phyloP scores from a whole-genome alignment of 2,797 vertebrate species.

The Micropoecilia bifurca region DNA sequence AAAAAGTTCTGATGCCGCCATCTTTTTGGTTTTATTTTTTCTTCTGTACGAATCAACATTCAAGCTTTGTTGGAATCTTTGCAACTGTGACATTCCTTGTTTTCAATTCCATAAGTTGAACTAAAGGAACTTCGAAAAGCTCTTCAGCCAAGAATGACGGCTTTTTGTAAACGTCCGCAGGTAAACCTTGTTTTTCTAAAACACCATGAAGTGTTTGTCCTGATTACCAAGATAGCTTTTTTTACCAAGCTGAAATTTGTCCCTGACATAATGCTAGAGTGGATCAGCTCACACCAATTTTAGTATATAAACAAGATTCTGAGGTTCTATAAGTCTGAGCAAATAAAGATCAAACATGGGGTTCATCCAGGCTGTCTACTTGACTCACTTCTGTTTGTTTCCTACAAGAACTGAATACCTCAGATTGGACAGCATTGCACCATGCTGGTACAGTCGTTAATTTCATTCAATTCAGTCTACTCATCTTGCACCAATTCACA shows the following conservation, averaged over 20 bases:
- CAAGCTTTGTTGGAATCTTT: constrained; percentile 12
- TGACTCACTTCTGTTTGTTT: not conserved
- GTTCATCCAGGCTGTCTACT: not conserved
- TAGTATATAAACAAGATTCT: not conserved
- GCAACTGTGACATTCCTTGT: constrained; percentile 3
- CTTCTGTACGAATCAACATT: constrained; percentile 44
- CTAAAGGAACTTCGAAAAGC: not conserved
- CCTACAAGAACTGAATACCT: not conserved
- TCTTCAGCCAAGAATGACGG: not conserved
- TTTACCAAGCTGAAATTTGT: not conserved
- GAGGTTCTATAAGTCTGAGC: not conserved
- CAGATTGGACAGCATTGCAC: not conserved
- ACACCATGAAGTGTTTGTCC: not conserved
- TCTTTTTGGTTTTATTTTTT: constrained; percentile 8
- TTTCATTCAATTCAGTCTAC: too few species aligned
- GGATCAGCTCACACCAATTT: not conserved
- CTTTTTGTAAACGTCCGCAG: not conserved
- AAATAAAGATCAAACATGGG: not conserved
- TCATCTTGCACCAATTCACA: too few species aligned
- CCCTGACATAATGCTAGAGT: not conserved
- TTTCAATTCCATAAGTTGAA: constrained; percentile 5
- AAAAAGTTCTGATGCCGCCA: not conserved
- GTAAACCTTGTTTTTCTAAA: too few species aligned
- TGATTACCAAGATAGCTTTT: not conserved
- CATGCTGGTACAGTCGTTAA: not conserved